A percentile compares a stretch with the other conserved stretches of the same genome.
Conservation (phyloP, 2,888 invertebrate species). For the Nemurella pictetii region DNA sequence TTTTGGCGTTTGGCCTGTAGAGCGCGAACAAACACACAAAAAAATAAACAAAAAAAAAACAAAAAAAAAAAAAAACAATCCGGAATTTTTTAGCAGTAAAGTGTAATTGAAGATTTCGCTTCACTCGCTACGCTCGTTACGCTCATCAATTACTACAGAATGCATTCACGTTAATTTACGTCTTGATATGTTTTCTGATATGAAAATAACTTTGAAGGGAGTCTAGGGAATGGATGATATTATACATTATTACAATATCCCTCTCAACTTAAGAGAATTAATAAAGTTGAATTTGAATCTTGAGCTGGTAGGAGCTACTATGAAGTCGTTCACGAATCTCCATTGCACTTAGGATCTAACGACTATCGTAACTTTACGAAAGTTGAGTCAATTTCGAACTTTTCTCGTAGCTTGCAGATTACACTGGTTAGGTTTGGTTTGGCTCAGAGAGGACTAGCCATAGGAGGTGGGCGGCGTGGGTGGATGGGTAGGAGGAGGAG, state of each 20-base stretch:
- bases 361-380: constrained; percentile 28
- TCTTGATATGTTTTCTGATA: constrained; percentile 14
- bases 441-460: no score
- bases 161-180: neutral
- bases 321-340: constrained; percentile 23
- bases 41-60: no score
- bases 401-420: constrained; percentile 26
- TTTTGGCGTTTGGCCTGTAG: no score
- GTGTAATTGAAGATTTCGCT: no score
- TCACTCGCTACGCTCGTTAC: no score
- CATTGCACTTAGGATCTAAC: constrained; percentile 29
- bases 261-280: constrained; percentile 15
- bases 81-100: no score
- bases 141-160: no score
- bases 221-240: neutral
- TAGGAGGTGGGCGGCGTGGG: neutral
- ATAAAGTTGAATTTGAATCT: constrained; percentile 13
- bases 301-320: constrained; percentile 1
- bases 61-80: no score
- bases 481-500: neutral
- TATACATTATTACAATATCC: constrained; percentile 10
- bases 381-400: constrained; percentile 31
- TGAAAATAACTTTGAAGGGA: neutral
- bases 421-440: neutral
- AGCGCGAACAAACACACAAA: no score